Percentiles rank a stretch among this genome's conserved stretches.
These are phyloP conservation scores for Drosophila recens DNA, from an alignment of 2,888 invertebrate species.

Conservation along the genomic window DNA sequence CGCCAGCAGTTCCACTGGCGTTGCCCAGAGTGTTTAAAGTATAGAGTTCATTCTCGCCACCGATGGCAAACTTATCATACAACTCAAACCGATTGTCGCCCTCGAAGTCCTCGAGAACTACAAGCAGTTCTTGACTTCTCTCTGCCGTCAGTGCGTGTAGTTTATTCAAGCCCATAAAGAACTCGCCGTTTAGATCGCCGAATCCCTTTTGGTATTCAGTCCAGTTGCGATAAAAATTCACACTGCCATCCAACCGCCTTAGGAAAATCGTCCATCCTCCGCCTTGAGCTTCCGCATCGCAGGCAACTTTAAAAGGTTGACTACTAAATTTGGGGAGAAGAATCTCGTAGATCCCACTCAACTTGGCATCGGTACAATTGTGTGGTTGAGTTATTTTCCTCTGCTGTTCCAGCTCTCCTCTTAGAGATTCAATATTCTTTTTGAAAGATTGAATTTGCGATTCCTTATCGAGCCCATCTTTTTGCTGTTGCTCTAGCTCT, in stretches of 20 bases:
- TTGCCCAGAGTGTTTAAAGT: not conserved
- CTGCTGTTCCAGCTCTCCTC: too few relatives aligned
- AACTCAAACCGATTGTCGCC: not conserved
- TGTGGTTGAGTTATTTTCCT: too few relatives aligned
- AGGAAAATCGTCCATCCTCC: not conserved
- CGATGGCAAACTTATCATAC: not conserved
- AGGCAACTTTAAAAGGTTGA: not conserved
- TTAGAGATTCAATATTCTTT: not conserved
- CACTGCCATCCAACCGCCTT: not conserved
- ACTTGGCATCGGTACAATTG: not conserved
- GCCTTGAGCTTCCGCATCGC: not conserved
- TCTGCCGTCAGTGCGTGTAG: not conserved
- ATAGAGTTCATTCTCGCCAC: not conserved
- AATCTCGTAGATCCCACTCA: not conserved
- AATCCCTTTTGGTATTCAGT: not conserved
- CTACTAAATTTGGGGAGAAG: not conserved
- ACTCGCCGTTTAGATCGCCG: not conserved
- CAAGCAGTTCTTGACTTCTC: not conserved
- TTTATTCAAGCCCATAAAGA: not conserved
- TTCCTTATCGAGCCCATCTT: not conserved
- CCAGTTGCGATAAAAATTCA: not conserved
- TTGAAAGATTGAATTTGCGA: not conserved
- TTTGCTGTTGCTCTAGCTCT: not conserved
- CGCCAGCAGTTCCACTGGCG: not conserved
- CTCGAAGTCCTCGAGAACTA: slow-evolving; percentile 1